Evolutionary conservation across 2,888 invertebrate species (phyloP), one percentile per base, ranked within the genome.

Genomic region (Myathropa florea): DNA sequence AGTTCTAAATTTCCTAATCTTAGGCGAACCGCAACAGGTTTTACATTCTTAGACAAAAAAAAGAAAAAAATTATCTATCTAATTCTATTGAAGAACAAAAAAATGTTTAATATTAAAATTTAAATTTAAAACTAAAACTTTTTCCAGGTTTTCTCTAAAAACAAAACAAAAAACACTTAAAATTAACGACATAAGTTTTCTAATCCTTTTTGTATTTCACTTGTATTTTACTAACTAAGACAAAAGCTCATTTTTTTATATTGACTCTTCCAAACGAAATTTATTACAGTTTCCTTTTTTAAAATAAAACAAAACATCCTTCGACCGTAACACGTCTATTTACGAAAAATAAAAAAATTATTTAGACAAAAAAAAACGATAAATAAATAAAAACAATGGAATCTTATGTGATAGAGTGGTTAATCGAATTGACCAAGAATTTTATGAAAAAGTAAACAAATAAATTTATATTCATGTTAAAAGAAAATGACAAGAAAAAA

Each of bases 1-100:
- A 89, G 89, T 90, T 90, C 89, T 89, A 90, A 90, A 89, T 88
- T 88, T 89, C 63, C 76, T 89, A 89, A 88, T 83, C 83, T 85
- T 88, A 89, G 72, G 72, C 82, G 81, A 88, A 79, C 71, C 61
- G 82, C 65, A 78, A 88, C 23, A 70, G 88, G 84, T 82, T 77
- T 53, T 33, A 68, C 72, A 39, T 81, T 77, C 61, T 80, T 76
- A 81, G 63, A 71, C 57, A 70, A 82, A 61, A 63, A 53, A 1
- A 63, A 68, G 64, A 65, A 6, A 59, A 14, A 73, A 70, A 46
- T 30, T 24, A 55, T 53, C 61, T 63, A 64, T 63, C 76, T 63
- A 75, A 55, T 65, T 61, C 60, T 33, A 76, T 57, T 71, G 70
- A 36, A 24, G 46, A 36, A 80, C 46, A 53, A 71, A 24, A 53